These are phyloP conservation scores for Brenthis hecate DNA, from an alignment of 2,888 invertebrate species.

Conservation along the genomic window DNA sequence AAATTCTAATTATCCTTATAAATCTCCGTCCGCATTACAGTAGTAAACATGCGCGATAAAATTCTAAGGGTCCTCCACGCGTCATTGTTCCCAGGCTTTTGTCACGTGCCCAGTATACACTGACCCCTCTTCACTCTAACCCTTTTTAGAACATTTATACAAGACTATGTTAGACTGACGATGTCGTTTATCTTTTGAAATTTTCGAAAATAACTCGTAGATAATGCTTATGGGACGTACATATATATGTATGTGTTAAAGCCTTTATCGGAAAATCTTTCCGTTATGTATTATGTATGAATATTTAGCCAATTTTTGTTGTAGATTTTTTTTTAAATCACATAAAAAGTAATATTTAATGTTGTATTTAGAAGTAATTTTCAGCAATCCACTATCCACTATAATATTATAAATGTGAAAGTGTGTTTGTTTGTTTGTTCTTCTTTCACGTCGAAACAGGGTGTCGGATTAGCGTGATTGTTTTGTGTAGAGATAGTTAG, in stretches of 20 bases:
- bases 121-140: slow-evolving; percentile 48
- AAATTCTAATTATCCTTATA: slow-evolving; percentile 25
- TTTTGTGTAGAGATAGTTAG: too few relatives aligned
- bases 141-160: slow-evolving; percentile 44
- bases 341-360: too few relatives aligned
- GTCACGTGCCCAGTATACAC: slow-evolving; percentile 51
- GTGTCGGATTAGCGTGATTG: too few relatives aligned
- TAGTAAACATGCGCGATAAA: slow-evolving; percentile 44
- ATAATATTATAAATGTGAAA: too few relatives aligned
- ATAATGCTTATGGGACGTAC: neutral
- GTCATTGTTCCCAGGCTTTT: slow-evolving; percentile 68
- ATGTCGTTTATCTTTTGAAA: neutral
- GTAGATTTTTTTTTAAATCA: too few relatives aligned
- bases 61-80: slow-evolving; percentile 51
- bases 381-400: too few relatives aligned
- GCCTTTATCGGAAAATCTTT: too few relatives aligned
- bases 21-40: slow-evolving; percentile 35
- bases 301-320: too few relatives aligned
- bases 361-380: too few relatives aligned
- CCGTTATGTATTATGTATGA: too few relatives aligned
- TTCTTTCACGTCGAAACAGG: too few relatives aligned
- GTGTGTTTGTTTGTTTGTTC: too few relatives aligned
- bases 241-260: neutral
- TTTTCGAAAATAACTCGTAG: neutral
- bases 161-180: slow-evolving; percentile 38